Evolutionary conservation across 2,888 invertebrate genomes (phyloP).

Genomic region (Drosophila fungiperda): DNA sequence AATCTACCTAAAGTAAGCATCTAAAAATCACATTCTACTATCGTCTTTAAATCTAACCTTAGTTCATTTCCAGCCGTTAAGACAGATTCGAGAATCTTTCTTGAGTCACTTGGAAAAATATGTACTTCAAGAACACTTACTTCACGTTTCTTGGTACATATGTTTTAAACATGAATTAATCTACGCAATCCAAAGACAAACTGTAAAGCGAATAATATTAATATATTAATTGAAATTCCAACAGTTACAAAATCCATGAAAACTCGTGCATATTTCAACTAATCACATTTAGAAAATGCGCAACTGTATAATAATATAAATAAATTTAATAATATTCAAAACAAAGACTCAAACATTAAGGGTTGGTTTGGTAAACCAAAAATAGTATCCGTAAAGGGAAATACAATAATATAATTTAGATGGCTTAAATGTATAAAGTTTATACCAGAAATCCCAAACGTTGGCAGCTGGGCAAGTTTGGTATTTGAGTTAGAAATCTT

Average conservation of each 20-base stretch:
- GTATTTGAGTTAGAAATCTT: not conserved
- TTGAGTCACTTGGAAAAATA: not conserved
- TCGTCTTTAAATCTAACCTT: no score
- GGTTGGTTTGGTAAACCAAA: not conserved
- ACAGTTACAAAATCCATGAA: not conserved
- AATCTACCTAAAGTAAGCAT: not conserved
- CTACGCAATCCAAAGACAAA: not conserved
- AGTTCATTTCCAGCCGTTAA: not conserved
- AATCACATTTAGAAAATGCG: not conserved
- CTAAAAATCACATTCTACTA: not conserved
- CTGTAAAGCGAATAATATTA: constrained; percentile 1
- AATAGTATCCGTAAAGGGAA: not conserved
- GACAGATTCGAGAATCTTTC: not conserved
- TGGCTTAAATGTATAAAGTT: not conserved
- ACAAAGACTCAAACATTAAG: not conserved
- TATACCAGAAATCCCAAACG: not conserved
- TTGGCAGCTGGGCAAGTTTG: not conserved
- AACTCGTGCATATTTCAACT: not conserved
- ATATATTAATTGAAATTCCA: constrained; percentile 14
- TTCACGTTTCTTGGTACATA: not conserved
- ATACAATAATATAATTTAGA: not conserved
- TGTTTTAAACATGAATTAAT: constrained; percentile 14
- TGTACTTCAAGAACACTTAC: constrained; percentile 2
- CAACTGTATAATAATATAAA: not conserved
- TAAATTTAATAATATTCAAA: not conserved